Evolutionary conservation across 1,140 invertebrate genomes (phyloP), one percentile per base, ranked within the genome.

Genomic region (Lucilia sericata): DNA sequence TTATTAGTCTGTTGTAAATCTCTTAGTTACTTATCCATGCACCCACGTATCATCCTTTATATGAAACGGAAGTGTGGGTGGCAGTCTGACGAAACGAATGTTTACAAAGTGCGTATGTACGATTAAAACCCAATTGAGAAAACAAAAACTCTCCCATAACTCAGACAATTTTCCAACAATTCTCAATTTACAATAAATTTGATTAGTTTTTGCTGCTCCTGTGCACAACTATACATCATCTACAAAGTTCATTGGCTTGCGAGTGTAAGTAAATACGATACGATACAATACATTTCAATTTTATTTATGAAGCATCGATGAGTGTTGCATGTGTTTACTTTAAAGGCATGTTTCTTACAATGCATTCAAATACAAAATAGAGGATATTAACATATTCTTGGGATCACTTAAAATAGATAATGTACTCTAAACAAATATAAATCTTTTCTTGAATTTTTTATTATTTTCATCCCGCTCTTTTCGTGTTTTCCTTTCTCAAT

Each of bases 361-460:
- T 5, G 65, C 65, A n/a, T 70, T 70, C 65, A 70, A 8, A 70
- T 25, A 21, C 21, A 70, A 70, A 30, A 70, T 70, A 70, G 76
- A 80, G 76, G 47, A 80, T 80, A 80, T 80, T 80, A 80, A 80
- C 76, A 80, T 80, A 80, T 80, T 80, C 76, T 80, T 49, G 76
- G 42, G 19, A 80, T 51, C 76, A 80, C 76, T 80, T 80, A 80
- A 80, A 80, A 80, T 80, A 80, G 36, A 80, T 80, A 80, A 80
- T 80, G 76, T 80, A 80, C 76, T 80, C 47, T 80, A 80, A 80
- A 80, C 76, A 80, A 80, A 80, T 80, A 80, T 80, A 80, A 80
- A 80, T 80, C 76, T 80, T 80, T 49, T 80, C 17, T 17, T 17
- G 17, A 55, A n/a, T 78, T 42, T 51, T 80, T 49, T 80, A 19